Conservation (phyloP, 1,140 invertebrate species). For the Colletes gigas region DNA sequence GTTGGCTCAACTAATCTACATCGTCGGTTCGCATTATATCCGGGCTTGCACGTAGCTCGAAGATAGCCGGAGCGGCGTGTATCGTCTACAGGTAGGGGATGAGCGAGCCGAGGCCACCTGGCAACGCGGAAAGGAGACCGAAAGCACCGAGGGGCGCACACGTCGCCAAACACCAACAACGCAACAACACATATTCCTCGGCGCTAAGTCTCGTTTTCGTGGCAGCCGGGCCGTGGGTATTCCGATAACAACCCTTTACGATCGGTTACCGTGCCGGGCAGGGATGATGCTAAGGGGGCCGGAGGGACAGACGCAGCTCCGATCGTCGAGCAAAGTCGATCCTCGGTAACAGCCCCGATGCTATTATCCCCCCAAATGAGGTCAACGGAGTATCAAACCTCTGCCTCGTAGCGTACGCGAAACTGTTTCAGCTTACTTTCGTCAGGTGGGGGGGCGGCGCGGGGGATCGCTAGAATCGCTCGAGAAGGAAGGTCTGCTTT, state of each 20-base stretch:
- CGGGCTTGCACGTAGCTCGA: constrained; percentile 27
- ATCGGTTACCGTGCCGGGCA: constrained; percentile 38
- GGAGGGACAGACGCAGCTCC: constrained; percentile 18
- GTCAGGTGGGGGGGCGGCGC: no score
- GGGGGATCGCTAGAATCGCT: neutral
- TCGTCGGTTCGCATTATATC: constrained; percentile 49
- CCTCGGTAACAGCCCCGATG: constrained; percentile 37
- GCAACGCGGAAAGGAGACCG: constrained; percentile 2
- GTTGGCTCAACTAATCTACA: constrained; percentile 64
- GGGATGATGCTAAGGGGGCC: constrained; percentile 8
- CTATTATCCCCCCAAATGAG: constrained; percentile 45
- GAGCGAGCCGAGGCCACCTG: neutral
- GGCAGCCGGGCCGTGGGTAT: constrained; percentile 18
- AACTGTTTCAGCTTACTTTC: constrained; percentile 40
- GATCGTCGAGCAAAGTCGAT: constrained; percentile 45
- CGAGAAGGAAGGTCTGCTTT: neutral
- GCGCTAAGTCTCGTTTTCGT: constrained; percentile 30
- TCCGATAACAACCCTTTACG: constrained; percentile 55
- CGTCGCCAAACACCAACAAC: constrained; percentile 15
- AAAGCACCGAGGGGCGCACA: neutral
- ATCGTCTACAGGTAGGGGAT: constrained; percentile 24
- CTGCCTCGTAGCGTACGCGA: neutral
- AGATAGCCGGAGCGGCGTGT: constrained; percentile 31
- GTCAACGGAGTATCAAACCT: constrained; percentile 42
- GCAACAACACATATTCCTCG: constrained; percentile 17